Percentiles rank a stretch among this genome's conserved stretches.
These are phyloP conservation scores for Scomber scombrus DNA, from an alignment of 2,113 vertebrate genomes.

Conservation along the genomic window DNA sequence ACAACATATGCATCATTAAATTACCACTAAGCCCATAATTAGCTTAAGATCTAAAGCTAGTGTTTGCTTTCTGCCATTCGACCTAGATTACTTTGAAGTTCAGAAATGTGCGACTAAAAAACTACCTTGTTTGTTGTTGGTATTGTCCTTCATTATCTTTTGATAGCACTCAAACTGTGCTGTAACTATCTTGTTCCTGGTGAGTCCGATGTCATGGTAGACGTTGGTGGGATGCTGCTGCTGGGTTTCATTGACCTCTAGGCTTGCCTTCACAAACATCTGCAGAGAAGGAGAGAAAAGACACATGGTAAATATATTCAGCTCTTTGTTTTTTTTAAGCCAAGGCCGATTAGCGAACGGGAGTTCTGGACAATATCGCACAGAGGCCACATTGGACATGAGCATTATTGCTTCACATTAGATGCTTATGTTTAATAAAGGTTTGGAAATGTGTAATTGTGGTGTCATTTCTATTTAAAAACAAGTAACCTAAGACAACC, in stretches of 20 bases:
- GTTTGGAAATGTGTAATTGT: too few relatives aligned
- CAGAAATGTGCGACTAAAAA: background rate
- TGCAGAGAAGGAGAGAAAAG: slow-evolving; percentile 56
- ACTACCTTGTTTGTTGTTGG: slow-evolving; percentile 69
- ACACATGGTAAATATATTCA: background rate
- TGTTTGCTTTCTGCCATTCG: background rate
- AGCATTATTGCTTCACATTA: background rate
- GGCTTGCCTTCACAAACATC: slow-evolving; percentile 82
- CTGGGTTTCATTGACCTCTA: slow-evolving; percentile 82
- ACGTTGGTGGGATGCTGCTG: slow-evolving; percentile 74
- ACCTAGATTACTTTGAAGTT: background rate
- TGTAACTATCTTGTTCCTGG: slow-evolving; percentile 94
- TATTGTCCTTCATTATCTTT: slow-evolving; percentile 91
- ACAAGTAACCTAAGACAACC: too few relatives aligned
- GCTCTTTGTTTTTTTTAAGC: background rate
- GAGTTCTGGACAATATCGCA: background rate
- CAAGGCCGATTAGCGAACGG: background rate
- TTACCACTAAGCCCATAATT: background rate
- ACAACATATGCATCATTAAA: too few relatives aligned
- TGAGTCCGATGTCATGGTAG: slow-evolving; percentile 84
- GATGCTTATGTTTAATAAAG: too few relatives aligned
- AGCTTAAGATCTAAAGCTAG: background rate
- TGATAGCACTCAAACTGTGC: slow-evolving; percentile 99
- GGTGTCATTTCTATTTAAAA: too few relatives aligned
- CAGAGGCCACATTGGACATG: too few relatives aligned